A percentile compares a stretch with the other conserved stretches of the same genome.
phyloP scores from a whole-genome alignment of 2,113 vertebrate genomes.

The Prolemur simus region DNA sequence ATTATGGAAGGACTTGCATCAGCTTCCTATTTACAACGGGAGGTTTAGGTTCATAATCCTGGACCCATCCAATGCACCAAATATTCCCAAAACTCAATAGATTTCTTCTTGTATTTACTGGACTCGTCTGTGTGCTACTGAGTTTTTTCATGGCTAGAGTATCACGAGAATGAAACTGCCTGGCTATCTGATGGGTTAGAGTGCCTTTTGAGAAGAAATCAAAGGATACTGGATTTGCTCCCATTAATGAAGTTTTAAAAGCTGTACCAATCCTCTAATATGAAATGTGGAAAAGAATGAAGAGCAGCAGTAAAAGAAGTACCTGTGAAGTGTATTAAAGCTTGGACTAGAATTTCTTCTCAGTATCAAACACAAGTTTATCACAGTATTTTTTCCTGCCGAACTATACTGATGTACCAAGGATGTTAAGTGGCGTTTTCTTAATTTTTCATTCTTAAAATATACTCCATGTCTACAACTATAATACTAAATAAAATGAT shows the following conservation, averaged over 20 bases:
- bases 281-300: neutral
- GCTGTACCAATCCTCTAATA: neutral
- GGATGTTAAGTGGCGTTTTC: slow-evolving; percentile 28
- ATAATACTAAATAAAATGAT: slow-evolving; percentile 67
- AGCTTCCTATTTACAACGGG: slow-evolving; percentile 99
- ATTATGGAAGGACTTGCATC: slow-evolving; percentile 98
- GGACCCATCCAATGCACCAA: slow-evolving; percentile 97
- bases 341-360: neutral
- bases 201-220: slow-evolving; percentile 59
- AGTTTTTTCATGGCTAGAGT: slow-evolving; percentile 99
- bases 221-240: slow-evolving; percentile 63
- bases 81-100: slow-evolving; percentile 98
- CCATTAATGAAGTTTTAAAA: slow-evolving; percentile 68
- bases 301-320: slow-evolving; percentile 25
- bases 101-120: slow-evolving; percentile 97
- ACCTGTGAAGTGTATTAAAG: neutral
- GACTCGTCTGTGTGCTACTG: slow-evolving; percentile 96
- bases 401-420: neutral
- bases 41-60: slow-evolving; percentile 98
- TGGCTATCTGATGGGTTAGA: slow-evolving; percentile 96
- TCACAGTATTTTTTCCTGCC: slow-evolving; percentile 50
- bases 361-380: neutral
- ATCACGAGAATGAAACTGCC: slow-evolving; percentile 99
- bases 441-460: slow-evolving; percentile 55
- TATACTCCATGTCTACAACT: slow-evolving; percentile 39